Conservation (phyloP, 2,888 invertebrate species). For the Scaptomyza caliginosa region DNA sequence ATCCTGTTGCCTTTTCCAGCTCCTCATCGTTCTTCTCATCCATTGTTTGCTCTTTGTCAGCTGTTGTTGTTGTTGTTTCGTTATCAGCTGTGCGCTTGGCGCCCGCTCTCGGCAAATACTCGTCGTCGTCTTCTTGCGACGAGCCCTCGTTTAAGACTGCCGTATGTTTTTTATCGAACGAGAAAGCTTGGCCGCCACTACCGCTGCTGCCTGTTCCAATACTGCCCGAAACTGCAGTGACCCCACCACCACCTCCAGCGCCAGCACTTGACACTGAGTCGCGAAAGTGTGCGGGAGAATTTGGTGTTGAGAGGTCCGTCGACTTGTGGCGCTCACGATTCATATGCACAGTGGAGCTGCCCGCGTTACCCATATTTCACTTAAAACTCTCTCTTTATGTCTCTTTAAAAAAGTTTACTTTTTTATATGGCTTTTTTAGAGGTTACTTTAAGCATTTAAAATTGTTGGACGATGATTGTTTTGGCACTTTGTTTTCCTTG, state of each 20-base stretch:
- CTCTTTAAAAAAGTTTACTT: slow-evolving; percentile 3
- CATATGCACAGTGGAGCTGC: slow-evolving; percentile 80
- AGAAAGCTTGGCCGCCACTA: slow-evolving; percentile 91
- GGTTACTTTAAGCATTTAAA: slow-evolving; percentile 58
- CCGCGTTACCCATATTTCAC: slow-evolving; percentile 83
- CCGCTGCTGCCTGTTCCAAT: slow-evolving; percentile 48
- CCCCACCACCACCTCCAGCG: slow-evolving; percentile 43
- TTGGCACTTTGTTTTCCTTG: slow-evolving; percentile 67
- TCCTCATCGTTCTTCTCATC: slow-evolving; percentile 64
- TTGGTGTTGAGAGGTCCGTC: slow-evolving; percentile 84
- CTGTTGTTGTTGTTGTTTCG: slow-evolving; percentile 61
- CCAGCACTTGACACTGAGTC: slow-evolving; percentile 54
- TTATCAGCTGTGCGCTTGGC: slow-evolving; percentile 80
- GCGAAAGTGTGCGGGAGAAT: slow-evolving; percentile 78
- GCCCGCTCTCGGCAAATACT: slow-evolving; percentile 89
- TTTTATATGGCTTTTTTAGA: slow-evolving; percentile 27
- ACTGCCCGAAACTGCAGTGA: slow-evolving; percentile 60
- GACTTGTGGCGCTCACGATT: slow-evolving; percentile 91
- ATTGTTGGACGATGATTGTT: slow-evolving; percentile 44
- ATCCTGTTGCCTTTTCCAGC: slow-evolving; percentile 34
- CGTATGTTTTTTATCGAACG: slow-evolving; percentile 92
- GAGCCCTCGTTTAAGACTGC: slow-evolving; percentile 89
- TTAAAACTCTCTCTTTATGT: slow-evolving; percentile 15
- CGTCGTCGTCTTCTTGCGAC: slow-evolving; percentile 90
- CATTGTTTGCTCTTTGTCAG: slow-evolving; percentile 84